Base-by-base conservation (phyloP, 2,888 invertebrate species). In the Strigamia transsilvanica region DNA sequence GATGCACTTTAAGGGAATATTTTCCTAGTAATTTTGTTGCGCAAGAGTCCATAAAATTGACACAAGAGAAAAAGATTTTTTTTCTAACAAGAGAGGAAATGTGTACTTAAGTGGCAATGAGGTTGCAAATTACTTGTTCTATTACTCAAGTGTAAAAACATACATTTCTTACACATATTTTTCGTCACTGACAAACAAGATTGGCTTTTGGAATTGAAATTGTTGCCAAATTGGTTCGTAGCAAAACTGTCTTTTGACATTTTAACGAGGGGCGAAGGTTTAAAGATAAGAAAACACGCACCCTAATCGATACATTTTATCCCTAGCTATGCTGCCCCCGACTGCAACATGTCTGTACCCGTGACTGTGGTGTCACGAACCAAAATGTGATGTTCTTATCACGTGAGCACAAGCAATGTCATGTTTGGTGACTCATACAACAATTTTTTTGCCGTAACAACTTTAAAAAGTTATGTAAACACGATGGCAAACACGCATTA, bases 241-340 rank as follows among this genome's bases (percentile, higher is more conserved):
- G 56, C 9, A 56, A 56, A 46, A 46, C 46, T 61, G 73, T 32
- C 73, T 73, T n/a, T 12, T 73, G 73, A 32, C 73, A 73, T 73
- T 73, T 73, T 73, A 73, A 73, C 32, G 73, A 73, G 73, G 61
- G 73, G 73, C 32, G 73, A 73, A 73, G 73, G 73, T 73, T 73
- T 73, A 73, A 73, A 73, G 73, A 73, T 73, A 73, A 73, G 73
- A 73, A 73, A 73, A 73, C 73, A 73, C 73, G 73, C 73, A 32
- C 73, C 73, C 73, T 32, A 73, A 73, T 73, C 73, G 73, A 73
- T 73, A 73, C 73, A 32, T 32, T 32, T 73, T 32, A 32, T 73
- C 73, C 73, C 73, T 27, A 32, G 56, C 56, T n/a, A 56, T 56
- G 73, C 73, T 73, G 73, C 23, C 73, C 51, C 73, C 27, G 15